Conservation (phyloP, 2,797 vertebrate species). For the Falco biarmicus region DNA sequence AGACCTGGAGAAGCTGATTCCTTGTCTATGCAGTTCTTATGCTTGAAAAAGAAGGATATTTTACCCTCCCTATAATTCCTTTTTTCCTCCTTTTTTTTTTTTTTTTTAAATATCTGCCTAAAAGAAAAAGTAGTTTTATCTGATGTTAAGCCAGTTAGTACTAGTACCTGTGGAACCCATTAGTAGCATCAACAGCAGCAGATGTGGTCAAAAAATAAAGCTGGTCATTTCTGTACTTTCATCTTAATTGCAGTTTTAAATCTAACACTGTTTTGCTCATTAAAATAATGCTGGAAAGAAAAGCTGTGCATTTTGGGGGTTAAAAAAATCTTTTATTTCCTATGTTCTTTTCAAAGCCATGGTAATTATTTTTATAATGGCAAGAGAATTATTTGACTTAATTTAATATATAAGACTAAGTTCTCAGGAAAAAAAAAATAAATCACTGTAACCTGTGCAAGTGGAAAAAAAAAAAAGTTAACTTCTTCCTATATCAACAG, state of each 20-base stretch:
- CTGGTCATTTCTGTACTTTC: slow-evolving; percentile 30
- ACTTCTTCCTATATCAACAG: not conserved
- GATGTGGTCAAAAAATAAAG: slow-evolving; percentile 64
- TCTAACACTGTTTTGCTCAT: slow-evolving; percentile 57
- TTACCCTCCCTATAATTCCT: not conserved
- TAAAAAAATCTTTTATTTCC: slow-evolving; percentile 41
- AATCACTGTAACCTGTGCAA: not conserved
- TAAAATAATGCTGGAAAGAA: slow-evolving; percentile 65
- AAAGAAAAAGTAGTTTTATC: slow-evolving; percentile 5
- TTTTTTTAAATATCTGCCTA: not conserved
- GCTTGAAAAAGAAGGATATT: not conserved
- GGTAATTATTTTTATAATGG: slow-evolving; percentile 61
- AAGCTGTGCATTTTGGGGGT: not conserved
- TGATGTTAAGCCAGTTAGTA: slow-evolving; percentile 40
- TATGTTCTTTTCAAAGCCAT: slow-evolving; percentile 35
- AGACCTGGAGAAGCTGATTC: not conserved
- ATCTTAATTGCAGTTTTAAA: slow-evolving; percentile 58
- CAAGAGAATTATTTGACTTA: slow-evolving; percentile 63
- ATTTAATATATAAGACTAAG: slow-evolving; percentile 46
- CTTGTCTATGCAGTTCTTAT: not conserved
- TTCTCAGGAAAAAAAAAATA: not conserved
- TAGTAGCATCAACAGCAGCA: slow-evolving; percentile 6
- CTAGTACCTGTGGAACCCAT: not conserved
- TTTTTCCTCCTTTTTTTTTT: not conserved
- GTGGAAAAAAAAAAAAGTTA: not conserved